A percentile compares a stretch with the other conserved stretches of the same genome.
Evolutionary conservation across 2,797 vertebrate species (phyloP).

Genomic region (Sparus aurata): DNA sequence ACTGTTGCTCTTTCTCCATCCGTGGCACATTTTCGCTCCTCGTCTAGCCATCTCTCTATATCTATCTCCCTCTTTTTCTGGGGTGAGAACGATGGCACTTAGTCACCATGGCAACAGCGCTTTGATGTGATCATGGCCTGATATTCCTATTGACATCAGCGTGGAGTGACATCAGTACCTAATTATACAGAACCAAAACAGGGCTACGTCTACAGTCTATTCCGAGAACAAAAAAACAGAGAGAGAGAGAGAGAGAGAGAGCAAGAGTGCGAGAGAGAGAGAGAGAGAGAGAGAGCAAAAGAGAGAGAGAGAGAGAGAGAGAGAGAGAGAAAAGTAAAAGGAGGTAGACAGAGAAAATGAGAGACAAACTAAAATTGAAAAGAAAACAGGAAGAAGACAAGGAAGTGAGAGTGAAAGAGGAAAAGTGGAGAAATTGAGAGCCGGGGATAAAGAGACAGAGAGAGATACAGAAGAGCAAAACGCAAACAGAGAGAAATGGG

Average conservation of each 20-base stretch:
- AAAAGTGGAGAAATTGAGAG: slow-evolving; percentile 29
- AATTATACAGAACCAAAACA: slow-evolving; percentile 77
- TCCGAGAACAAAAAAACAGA: slow-evolving; percentile 48
- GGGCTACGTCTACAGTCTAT: slow-evolving; percentile 56
- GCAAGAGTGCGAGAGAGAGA: background rate
- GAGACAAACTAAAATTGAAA: slow-evolving; percentile 30
- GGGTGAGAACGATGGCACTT: slow-evolving; percentile 86
- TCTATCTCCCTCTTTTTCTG: slow-evolving; percentile 54
- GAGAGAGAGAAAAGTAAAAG: background rate
- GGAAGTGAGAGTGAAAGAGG: background rate
- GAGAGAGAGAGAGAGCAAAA: background rate
- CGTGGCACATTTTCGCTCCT: slow-evolving; percentile 47
- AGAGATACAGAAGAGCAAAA: slow-evolving; percentile 44
- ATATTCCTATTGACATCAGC: slow-evolving; percentile 84
- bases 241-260: background rate
- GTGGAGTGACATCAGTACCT: slow-evolving; percentile 82
- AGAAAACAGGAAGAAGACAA: slow-evolving; percentile 26
- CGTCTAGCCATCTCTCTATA: slow-evolving; percentile 48
- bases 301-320: background rate
- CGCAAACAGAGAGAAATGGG: slow-evolving; percentile 56
- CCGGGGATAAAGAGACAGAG: slow-evolving; percentile 35
- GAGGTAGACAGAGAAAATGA: background rate
- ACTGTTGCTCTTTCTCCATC: slow-evolving; percentile 48
- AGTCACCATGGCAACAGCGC: slow-evolving; percentile 85
- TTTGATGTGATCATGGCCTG: slow-evolving; percentile 85